Percentiles rank a stretch among this genome's conserved stretches.
Conservation (phyloP, 64 coral and sea anemone species). For the Pocillopora damicornis region DNA sequence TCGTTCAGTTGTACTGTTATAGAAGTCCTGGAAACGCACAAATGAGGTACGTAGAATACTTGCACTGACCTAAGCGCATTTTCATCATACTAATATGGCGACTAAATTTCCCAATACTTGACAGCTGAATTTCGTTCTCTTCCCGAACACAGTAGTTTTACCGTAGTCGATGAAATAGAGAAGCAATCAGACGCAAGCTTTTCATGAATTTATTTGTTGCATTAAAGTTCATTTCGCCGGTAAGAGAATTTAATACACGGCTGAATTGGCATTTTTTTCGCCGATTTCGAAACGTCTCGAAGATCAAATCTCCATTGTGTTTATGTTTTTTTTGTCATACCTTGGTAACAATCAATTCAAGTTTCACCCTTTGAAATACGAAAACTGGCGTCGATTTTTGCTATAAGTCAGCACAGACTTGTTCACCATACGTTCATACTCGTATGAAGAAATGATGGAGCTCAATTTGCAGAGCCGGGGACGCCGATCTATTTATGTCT, state of each 20-base stretch:
- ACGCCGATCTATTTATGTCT: background rate
- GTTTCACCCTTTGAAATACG: background rate
- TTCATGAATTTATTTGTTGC: background rate
- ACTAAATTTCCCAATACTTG: background rate
- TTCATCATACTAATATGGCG: conserved; percentile 31
- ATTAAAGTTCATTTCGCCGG: no score
- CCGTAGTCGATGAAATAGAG: background rate
- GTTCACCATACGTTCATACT: background rate
- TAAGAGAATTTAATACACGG: background rate
- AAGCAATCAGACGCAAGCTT: background rate
- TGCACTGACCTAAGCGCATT: background rate
- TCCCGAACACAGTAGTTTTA: background rate
- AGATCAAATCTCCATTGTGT: background rate
- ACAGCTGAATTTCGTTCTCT: conserved; percentile 10
- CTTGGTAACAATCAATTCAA: background rate
- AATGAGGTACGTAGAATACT: conserved; percentile 2
- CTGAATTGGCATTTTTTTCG: background rate
- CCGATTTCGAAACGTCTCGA: background rate
- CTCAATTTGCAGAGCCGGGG: no score
- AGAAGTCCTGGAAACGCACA: conserved; percentile 11
- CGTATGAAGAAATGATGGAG: background rate
- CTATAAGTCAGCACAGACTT: background rate
- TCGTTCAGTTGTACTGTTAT: background rate
- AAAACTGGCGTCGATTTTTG: background rate
- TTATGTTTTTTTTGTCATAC: background rate